Evolutionary conservation across 2,888 invertebrate genomes (phyloP).

Genomic region (Brassicogethes aeneus): DNA sequence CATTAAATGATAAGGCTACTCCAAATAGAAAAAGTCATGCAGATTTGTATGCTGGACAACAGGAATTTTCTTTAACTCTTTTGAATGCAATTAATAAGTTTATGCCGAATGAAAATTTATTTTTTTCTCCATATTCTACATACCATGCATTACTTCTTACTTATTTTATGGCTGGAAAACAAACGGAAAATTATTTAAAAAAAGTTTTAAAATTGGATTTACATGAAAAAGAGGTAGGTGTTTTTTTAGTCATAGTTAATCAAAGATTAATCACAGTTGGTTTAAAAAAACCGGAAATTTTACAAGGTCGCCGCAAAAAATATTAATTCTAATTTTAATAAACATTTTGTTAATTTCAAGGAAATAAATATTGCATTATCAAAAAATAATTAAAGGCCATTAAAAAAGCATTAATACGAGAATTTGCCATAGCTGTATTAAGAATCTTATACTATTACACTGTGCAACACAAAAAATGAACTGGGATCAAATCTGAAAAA

Average conservation of each 20-base stretch:
- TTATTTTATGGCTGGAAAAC: constrained; percentile 65
- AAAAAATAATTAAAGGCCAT: no score
- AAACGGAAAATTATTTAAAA: constrained; percentile 59
- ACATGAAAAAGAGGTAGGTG: constrained; percentile 45
- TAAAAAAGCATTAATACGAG: no score
- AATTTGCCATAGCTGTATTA: no score
- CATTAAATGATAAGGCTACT: constrained; percentile 37
- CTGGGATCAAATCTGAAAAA: no score
- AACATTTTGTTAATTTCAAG: no score
- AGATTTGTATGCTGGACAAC: constrained; percentile 50
- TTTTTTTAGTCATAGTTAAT: neutral
- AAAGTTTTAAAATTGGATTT: constrained; percentile 55
- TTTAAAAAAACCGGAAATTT: neutral
- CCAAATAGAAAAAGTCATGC: constrained; percentile 23
- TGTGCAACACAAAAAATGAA: no score
- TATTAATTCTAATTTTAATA: no score
- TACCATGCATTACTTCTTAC: constrained; percentile 71
- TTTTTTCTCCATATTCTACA: constrained; percentile 83
- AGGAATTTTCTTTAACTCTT: constrained; percentile 61
- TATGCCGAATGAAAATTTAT: constrained; percentile 64
- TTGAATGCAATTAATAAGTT: constrained; percentile 56
- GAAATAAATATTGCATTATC: no score
- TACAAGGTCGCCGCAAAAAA: no score
- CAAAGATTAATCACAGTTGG: neutral
- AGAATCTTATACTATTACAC: no score